These are phyloP conservation scores for Oryctes rhinoceros DNA, from an alignment of 1,140 invertebrate species.

Conservation along the genomic window DNA sequence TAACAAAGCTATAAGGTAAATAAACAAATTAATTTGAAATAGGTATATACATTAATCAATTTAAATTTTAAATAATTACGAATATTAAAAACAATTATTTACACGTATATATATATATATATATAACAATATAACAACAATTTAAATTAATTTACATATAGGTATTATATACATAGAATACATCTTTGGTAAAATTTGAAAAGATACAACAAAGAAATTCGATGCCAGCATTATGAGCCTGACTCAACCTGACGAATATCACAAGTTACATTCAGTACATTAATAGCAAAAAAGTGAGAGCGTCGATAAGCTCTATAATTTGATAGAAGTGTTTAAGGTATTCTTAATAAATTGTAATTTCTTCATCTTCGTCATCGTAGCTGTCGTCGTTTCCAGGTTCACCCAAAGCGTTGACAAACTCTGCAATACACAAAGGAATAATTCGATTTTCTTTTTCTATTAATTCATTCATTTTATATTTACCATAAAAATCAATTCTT, in stretches of 20 bases:
- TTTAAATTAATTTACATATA: background rate
- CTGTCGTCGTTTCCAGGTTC: slow-evolving; percentile 80
- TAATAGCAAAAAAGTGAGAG: background rate
- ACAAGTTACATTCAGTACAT: slow-evolving; percentile 13
- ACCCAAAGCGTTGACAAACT: slow-evolving; percentile 85
- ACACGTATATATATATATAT: background rate
- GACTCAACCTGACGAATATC: background rate
- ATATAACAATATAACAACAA: background rate
- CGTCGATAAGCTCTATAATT: too few species aligned
- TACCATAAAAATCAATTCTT: slow-evolving; percentile 88
- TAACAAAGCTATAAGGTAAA: background rate
- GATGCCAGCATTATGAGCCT: too few species aligned
- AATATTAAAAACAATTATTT: background rate
- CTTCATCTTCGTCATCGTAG: slow-evolving; percentile 81
- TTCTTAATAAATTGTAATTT: slow-evolving; percentile 52
- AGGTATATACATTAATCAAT: too few species aligned
- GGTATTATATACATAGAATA: background rate
- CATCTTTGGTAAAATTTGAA: background rate
- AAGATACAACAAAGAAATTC: background rate
- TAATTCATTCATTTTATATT: slow-evolving; percentile 53
- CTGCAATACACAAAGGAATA: slow-evolving; percentile 63
- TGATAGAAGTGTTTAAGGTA: too few species aligned
- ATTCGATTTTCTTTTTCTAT: slow-evolving; percentile 2
- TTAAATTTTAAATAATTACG: background rate
- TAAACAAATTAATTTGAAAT: background rate